Percentiles rank a stretch among this genome's conserved stretches.
Conservation (phyloP, 1,140 invertebrate species). For the Drosophila littoralis region DNA sequence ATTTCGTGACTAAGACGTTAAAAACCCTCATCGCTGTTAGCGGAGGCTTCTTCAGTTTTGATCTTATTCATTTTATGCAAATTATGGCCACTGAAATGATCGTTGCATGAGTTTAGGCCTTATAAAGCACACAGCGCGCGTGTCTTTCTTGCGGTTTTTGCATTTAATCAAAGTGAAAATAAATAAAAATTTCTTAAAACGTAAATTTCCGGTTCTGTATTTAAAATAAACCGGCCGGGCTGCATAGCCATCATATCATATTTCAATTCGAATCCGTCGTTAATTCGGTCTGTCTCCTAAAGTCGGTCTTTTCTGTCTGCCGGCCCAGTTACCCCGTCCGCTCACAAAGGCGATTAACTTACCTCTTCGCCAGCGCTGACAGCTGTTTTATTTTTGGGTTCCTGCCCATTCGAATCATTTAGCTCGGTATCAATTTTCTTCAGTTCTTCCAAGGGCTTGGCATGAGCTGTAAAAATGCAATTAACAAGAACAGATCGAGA, state of each 20-base stretch:
- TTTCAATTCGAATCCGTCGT: conserved; percentile 33
- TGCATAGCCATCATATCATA: conserved; percentile 49
- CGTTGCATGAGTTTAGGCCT: conserved; percentile 56
- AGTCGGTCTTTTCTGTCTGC: conserved; percentile 41
- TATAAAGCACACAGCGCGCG: conserved; percentile 66
- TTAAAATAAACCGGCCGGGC: conserved; percentile 59
- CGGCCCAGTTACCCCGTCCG: conserved; percentile 44
- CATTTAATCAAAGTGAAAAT: conserved; percentile 83
- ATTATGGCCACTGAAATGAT: conserved; percentile 41
- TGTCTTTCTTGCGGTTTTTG: conserved; percentile 67
- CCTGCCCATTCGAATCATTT: conserved; percentile 48
- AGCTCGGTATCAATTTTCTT: conserved; percentile 32
- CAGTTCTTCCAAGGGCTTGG: conserved; percentile 61
- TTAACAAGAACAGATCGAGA: conserved; percentile 48
- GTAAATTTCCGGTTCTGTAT: conserved; percentile 74
- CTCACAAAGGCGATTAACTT: conserved; percentile 33
- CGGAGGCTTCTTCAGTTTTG: conserved; percentile 5
- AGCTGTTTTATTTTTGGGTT: conserved; percentile 67
- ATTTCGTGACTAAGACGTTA: conserved; percentile 73
- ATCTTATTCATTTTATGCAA: conserved; percentile 72
- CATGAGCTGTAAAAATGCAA: conserved; percentile 63
- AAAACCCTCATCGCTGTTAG: conserved; percentile 38
- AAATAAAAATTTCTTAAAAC: conserved; percentile 56
- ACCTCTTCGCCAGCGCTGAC: conserved; percentile 64
- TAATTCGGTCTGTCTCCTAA: not conserved